Evolutionary conservation across 2,797 vertebrate species (phyloP).

Genomic region (Aselliscus stoliczkanus): DNA sequence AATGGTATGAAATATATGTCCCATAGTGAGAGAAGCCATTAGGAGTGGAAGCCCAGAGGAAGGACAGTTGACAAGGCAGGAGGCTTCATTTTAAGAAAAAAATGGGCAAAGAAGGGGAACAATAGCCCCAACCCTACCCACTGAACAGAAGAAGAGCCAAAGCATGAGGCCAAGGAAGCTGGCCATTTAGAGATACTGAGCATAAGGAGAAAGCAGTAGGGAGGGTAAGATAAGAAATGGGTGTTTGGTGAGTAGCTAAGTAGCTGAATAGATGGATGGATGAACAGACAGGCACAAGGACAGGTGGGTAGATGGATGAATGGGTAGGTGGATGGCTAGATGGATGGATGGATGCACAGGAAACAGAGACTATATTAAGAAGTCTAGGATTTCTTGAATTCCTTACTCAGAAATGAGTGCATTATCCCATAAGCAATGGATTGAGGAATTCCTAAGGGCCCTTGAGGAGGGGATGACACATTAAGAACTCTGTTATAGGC

Average conservation of each 20-base stretch:
- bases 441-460: background rate
- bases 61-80: background rate
- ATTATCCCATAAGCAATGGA: background rate
- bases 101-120: background rate
- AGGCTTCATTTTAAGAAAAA: slow-evolving; percentile 25
- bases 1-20: background rate
- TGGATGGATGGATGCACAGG: background rate
- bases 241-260: background rate
- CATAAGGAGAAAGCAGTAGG: background rate
- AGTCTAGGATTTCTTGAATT: background rate
- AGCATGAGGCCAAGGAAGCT: background rate
- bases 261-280: background rate
- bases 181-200: background rate
- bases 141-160: background rate
- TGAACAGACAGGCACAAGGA: background rate
- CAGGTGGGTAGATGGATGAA: background rate
- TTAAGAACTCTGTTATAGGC: background rate
- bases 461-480: background rate
- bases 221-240: background rate
- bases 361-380: background rate
- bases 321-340: background rate
- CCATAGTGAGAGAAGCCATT: background rate
- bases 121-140: background rate
- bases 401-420: background rate
- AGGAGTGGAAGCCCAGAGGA: background rate